phyloP scores from a whole-genome alignment of 2,113 vertebrate genomes.

The Zapus hudsonius region DNA sequence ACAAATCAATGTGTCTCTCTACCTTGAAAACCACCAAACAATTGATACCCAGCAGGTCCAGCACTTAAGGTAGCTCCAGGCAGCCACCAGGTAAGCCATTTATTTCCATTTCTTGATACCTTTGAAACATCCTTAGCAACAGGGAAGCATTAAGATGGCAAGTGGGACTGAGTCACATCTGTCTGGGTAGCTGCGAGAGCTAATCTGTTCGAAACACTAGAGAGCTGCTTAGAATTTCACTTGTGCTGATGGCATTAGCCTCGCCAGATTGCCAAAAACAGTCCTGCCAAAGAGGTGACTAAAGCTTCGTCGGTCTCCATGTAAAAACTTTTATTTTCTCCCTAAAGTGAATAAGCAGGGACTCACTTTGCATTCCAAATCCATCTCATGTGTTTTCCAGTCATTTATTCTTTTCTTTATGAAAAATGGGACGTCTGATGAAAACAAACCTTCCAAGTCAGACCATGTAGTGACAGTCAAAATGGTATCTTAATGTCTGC shows the following conservation, averaged over 20 bases:
- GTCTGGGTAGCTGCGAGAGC: constrained; percentile 68
- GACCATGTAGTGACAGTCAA: constrained; percentile 31
- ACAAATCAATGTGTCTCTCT: constrained; percentile 78
- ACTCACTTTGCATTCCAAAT: constrained; percentile 76
- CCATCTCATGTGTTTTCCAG: constrained; percentile 53
- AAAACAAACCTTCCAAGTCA: constrained; percentile 53
- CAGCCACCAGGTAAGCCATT: constrained; percentile 69
- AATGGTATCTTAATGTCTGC: constrained; percentile 22
- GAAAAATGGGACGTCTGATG: constrained; percentile 5
- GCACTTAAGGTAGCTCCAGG: constrained; percentile 68
- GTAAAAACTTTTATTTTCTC: constrained; percentile 69
- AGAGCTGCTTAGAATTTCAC: constrained; percentile 74
- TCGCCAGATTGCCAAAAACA: constrained; percentile 71
- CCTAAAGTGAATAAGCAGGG: constrained; percentile 32
- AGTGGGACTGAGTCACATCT: constrained; percentile 80
- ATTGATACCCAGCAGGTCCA: constrained; percentile 70
- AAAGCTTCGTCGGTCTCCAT: constrained; percentile 70
- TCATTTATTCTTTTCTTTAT: constrained; percentile 59
- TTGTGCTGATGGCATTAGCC: constrained; percentile 55
- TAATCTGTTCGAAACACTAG: constrained; percentile 73
- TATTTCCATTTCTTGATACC: constrained; percentile 79
- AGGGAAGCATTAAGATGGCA: constrained; percentile 78
- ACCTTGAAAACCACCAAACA: constrained; percentile 63
- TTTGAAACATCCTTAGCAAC: constrained; percentile 80
- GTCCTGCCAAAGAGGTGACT: constrained; percentile 58